Evolutionary conservation across 2,113 vertebrate genomes (phyloP).

Genomic region (Myotis lucifugus): DNA sequence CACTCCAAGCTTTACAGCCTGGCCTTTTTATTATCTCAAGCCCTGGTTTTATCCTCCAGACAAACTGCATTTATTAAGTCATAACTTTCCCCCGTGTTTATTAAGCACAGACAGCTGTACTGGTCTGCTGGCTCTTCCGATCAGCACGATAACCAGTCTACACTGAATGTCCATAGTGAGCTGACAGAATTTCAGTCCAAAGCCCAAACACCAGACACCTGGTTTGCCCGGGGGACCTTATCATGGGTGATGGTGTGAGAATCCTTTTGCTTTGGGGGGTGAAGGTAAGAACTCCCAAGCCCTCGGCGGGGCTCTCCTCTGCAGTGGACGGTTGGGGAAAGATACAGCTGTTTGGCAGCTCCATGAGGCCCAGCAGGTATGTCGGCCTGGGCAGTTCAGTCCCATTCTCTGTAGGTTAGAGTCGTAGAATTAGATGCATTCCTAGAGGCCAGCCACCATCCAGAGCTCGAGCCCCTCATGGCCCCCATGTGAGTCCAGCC

Average conservation of each 20-base stretch:
- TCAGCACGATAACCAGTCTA: slow-evolving; percentile 36
- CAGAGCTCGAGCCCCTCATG: background rate
- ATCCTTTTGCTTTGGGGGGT: slow-evolving; percentile 49
- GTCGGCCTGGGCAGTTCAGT: background rate
- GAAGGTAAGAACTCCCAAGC: slow-evolving; percentile 10
- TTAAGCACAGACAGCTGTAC: slow-evolving; percentile 65
- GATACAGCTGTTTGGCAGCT: background rate
- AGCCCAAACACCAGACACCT: slow-evolving; percentile 58
- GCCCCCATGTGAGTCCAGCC: background rate
- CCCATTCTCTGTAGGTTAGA: background rate
- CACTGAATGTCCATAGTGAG: background rate
- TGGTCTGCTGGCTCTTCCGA: slow-evolving; percentile 29
- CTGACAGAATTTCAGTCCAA: slow-evolving; percentile 62
- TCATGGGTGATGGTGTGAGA: background rate
- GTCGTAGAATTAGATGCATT: background rate
- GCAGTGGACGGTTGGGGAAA: background rate
- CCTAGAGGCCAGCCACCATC: background rate
- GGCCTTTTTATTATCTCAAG: slow-evolving; percentile 47
- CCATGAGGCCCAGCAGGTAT: background rate
- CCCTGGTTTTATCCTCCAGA: slow-evolving; percentile 59
- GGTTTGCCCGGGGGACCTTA: slow-evolving; percentile 21
- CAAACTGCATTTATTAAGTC: slow-evolving; percentile 61
- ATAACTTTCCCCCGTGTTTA: slow-evolving; percentile 44
- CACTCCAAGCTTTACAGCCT: background rate
- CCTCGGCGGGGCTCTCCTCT: background rate